Evolutionary conservation across 2,797 vertebrate species (phyloP), one percentile per base, ranked within the genome.

Genomic region (Enteromius afrohamiltoni): DNA sequence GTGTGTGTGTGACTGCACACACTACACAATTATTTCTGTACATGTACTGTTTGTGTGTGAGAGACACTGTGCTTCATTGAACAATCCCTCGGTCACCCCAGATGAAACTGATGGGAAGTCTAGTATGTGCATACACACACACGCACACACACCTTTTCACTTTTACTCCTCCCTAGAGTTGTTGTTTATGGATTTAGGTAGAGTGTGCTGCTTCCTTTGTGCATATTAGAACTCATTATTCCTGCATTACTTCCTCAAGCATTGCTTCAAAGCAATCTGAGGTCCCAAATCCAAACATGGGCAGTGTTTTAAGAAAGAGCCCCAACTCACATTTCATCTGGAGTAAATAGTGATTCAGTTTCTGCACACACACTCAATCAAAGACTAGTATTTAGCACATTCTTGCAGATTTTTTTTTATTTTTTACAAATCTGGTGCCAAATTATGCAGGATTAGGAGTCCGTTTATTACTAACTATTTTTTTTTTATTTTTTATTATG

Each of bases 31-130:
- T 70, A 64, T 78, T 79, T 74, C 37, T 85, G 65, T 80, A 29
- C n/a, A 47, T 51, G 26, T 34, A 68, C 7, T 64, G 23, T 79
- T 37, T 60, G 37, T 79, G 75, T 83, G 68, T 82, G 47, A 79
- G 60, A 80, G 49, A 53, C 11, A 77, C n/a, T 60, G 74, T 81
- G 78, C 83, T 77, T 84, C 80, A 86, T 85, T 82, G 45, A 64
- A 75, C 51, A 85, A 85, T 86, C 60, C 74, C 47, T 73, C 85
- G 45, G 10, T 83, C 67, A 80, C 68, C 67, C 71, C 62, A 64
- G 49, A 75, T 78, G 80, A 86, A 49, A 53, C 58, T 75, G 76
- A 88, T 53, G 67, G 80, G 77, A 88, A 88, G 73, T 86, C 67
- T 83, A 55, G 14, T 31, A 34, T 60, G 62, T 49, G 21, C 58